Evolutionary conservation across 2,113 vertebrate genomes (phyloP), one percentile per base, ranked within the genome.

Genomic region (Corynorhinus townsendii): DNA sequence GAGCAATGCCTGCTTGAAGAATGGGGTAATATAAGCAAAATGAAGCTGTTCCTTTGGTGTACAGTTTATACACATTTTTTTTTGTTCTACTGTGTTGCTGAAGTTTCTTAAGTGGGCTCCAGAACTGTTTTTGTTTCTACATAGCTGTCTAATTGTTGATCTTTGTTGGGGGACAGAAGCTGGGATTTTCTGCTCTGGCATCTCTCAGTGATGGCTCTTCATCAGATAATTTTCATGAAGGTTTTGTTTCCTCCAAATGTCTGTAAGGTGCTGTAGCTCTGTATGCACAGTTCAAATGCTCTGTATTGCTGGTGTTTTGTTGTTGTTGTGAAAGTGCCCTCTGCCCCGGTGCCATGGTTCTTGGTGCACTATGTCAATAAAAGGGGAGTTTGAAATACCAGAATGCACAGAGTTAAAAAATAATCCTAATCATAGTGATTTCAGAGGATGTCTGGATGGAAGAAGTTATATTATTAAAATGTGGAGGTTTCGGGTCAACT

Each of bases 401-500:
- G 14, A 72, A 72, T 20, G 10, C 24, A 38, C 43, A 68, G 17
- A 38, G 10, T 83, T 89, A 33, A 85, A 86, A 92, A 93, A 40
- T 5, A 93, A 75, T 81, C 24, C 49, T 76, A 81, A 86, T 59
- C 22, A 30, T 49, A 49, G 33, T 90, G 77, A 90, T 92, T 92
- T 95, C 35, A 94, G 76, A 15, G 17, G 45, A 49, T 80, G 49
- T 73, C 40, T 93, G 22, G 33, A 43, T 64, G 20, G 38, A 64
- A 72, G 20, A 93, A 87, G 72, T 82, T 89, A 6, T 54, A 92
- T 56, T 62, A 79, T 35, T 89, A 88, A 92, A 90, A 90, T 73
- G 33, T 69, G 66, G 40, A 43, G n/a, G 33, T 90, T 62, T 93
- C 40, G 49, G 33, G 40, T 28, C 38, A 84, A 19, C 64, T 73